phyloP scores from a whole-genome alignment of 2,113 vertebrate species.

The Ascaphus truei region DNA sequence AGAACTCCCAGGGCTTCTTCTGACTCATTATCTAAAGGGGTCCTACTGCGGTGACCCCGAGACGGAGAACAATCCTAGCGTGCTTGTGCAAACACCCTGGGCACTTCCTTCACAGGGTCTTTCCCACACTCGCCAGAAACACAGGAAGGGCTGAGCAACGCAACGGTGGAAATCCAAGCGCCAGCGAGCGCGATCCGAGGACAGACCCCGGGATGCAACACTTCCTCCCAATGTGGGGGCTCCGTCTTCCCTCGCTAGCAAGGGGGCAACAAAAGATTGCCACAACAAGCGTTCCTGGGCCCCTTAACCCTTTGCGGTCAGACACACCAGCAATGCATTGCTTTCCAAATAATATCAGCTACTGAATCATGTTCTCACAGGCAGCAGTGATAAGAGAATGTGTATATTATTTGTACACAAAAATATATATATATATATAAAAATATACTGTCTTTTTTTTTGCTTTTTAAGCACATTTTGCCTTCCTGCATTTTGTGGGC shows the following conservation, averaged over 20 bases:
- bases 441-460: too few relatives aligned
- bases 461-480: too few relatives aligned
- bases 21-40: conserved; percentile 29
- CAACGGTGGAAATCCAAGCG: conserved; percentile 57
- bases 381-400: too few relatives aligned
- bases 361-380: too few relatives aligned
- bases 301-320: background rate
- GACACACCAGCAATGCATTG: too few relatives aligned
- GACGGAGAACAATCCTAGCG: conserved; percentile 61
- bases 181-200: conserved; percentile 53
- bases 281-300: background rate
- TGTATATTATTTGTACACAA: too few relatives aligned
- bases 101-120: conserved; percentile 58
- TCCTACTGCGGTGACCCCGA: conserved; percentile 56
- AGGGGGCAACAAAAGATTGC: background rate
- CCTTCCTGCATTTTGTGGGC: too few relatives aligned
- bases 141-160: conserved; percentile 67
- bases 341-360: too few relatives aligned
- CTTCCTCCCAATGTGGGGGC: conserved; percentile 57
- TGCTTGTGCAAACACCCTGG: conserved; percentile 49
- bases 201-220: conserved; percentile 49
- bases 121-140: conserved; percentile 67
- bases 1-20: conserved; percentile 7
- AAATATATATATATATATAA: too few relatives aligned
- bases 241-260: background rate